Conservation (phyloP, 2,888 invertebrate species). For the Drosophila subsilvestris region DNA sequence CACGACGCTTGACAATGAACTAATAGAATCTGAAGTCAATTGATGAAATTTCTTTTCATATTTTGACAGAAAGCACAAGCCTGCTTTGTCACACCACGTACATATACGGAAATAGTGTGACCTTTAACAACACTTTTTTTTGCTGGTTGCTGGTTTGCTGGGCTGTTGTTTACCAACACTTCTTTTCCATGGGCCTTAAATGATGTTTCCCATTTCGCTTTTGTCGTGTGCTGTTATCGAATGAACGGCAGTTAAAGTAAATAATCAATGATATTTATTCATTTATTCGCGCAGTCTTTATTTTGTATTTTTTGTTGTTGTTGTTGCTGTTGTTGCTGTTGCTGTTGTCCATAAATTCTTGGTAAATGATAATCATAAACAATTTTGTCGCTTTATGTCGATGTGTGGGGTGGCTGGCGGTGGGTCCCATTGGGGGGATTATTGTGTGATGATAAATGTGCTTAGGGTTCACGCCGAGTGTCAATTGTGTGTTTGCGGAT, state of each 20-base stretch:
- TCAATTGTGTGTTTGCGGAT: constrained; percentile 63
- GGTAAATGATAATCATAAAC: constrained; percentile 66
- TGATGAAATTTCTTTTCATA: too few species aligned
- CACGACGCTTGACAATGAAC: too few species aligned
- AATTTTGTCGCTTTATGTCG: constrained; percentile 51
- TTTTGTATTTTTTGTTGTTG: constrained; percentile 4
- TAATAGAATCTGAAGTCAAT: too few species aligned
- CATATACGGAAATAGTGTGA: too few species aligned
- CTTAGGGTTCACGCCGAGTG: constrained; percentile 61
- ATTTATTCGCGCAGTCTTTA: constrained; percentile 21
- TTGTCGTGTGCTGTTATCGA: constrained; percentile 28
- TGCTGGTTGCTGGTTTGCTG: too few species aligned
- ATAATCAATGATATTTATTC: constrained; percentile 45
- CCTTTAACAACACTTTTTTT: too few species aligned
- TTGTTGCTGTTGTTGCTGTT: background rate
- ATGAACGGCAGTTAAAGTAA: constrained; percentile 39
- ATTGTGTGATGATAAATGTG: constrained; percentile 63
- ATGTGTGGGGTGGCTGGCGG: constrained; percentile 6
- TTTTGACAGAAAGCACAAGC: too few species aligned
- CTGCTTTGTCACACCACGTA: too few species aligned
- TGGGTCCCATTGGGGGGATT: constrained; percentile 29
- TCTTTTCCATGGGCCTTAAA: background rate
- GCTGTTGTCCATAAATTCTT: constrained; percentile 50
- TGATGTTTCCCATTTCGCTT: background rate
- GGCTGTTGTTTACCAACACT: background rate